Conservation (phyloP, 2,113 vertebrate species). For the Coregonus clupeaformis region DNA sequence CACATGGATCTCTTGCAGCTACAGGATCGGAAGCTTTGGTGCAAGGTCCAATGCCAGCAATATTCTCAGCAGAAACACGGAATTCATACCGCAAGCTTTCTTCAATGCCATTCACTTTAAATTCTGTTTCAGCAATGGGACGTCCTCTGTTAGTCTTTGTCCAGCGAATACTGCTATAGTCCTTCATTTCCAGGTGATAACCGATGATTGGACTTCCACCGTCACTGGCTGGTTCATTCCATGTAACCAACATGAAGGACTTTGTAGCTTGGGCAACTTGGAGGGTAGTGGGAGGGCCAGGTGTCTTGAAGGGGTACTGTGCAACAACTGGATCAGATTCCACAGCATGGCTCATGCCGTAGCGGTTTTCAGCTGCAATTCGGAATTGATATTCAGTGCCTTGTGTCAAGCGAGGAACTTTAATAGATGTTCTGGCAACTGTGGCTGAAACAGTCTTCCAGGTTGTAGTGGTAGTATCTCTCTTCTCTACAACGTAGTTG, state of each 20-base stretch:
- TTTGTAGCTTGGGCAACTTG: conserved; percentile 86
- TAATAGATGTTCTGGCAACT: conserved; percentile 94
- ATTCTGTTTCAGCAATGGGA: conserved; percentile 88
- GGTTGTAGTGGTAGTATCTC: conserved; percentile 92
- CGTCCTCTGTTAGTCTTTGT: conserved; percentile 87
- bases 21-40: conserved; percentile 89
- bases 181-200: conserved; percentile 95
- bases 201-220: conserved; percentile 90
- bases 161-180: conserved; percentile 96
- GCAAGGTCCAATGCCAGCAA: conserved; percentile 93
- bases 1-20: conserved; percentile 94
- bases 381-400: conserved; percentile 97
- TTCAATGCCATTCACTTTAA: conserved; percentile 93
- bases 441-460: conserved; percentile 95
- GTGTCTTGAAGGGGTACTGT: conserved; percentile 92
- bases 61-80: conserved; percentile 93
- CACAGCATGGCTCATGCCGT: conserved; percentile 85
- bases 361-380: conserved; percentile 94
- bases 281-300: conserved; percentile 86
- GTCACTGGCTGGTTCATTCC: conserved; percentile 90
- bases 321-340: conserved; percentile 86
- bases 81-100: conserved; percentile 94
- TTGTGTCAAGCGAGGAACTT: conserved; percentile 83
- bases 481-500: conserved; percentile 96
- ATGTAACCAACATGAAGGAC: conserved; percentile 88